Evolutionary conservation across 2,888 invertebrate species (phyloP), one percentile per base, ranked within the genome.

Genomic region (Girardia tigrina): DNA sequence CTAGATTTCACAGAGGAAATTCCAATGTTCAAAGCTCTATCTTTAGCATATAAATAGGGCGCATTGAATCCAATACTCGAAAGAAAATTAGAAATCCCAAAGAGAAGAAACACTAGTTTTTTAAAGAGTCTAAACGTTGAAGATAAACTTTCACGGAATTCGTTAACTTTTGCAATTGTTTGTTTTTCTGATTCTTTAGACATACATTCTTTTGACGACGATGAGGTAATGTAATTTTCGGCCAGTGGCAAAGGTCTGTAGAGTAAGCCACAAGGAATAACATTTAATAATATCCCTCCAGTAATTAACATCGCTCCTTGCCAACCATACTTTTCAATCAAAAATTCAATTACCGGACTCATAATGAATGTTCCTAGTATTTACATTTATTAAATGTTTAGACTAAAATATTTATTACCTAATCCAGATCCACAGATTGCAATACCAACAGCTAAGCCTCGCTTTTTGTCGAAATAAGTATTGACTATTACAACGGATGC

Each of bases 61-160:
- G 95, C 91, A 83, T 94, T 95, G 86, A 95, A 94, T 2, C 83
- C 84, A 86, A 93, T 88, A 89, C 94, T 91, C 0, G 94, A 94
- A 78, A 95, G 88, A 81, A 92, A 91, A 28, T 95, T 95, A 78
- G 93, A 91, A 29, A 91, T 80, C 1, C 91, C 90, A 70, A 97
- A 87, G 69, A 95, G 86, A 77, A 93, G 86, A 83, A 97, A 97
- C 0, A 92, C 90, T 0, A 90, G 90, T 69, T 93, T 92, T 81
- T 88, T 88, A 73, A 97, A 87, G 0, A 97, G 86, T 75, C 89
- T 89, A 26, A 91, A 86, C 82, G 23, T 16, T 4, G 23, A n/a
- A 20, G n/a, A 20, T n/a, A 56, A 12, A 56, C 2, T 56, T 20
- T 56, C 23, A 20, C 4, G n/a, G n/a, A 56, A 20, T 2, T n/a